Conservation (phyloP, 2,888 invertebrate genomes). For the Latrodectus elegans region DNA sequence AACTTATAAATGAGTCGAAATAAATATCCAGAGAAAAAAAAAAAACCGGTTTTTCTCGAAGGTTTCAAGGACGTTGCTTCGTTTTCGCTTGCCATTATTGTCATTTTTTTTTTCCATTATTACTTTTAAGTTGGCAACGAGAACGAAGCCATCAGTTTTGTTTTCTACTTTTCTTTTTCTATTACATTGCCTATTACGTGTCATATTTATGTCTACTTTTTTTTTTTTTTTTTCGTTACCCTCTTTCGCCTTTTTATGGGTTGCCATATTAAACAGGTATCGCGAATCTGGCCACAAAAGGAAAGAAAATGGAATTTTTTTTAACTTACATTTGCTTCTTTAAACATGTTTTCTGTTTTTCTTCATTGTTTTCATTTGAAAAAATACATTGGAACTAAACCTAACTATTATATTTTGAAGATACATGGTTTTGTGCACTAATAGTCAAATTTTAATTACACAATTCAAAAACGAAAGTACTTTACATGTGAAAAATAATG, state of each 20-base stretch:
- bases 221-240: constrained; percentile 49
- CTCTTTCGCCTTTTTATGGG: constrained; percentile 55
- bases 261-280: neutral
- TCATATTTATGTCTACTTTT: constrained; percentile 14
- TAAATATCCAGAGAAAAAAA: constrained; percentile 7
- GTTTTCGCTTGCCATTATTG: constrained; percentile 37
- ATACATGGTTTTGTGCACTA: too few relatives aligned
- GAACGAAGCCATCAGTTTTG: neutral
- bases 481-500: too few relatives aligned
- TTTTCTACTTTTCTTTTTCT: constrained; percentile 17
- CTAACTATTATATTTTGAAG: too few relatives aligned
- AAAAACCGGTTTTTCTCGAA: constrained; percentile 50
- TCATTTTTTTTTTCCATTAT: constrained; percentile 20
- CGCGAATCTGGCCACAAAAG: too few relatives aligned
- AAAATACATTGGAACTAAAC: too few relatives aligned
- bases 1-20: constrained; percentile 19
- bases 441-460: too few relatives aligned
- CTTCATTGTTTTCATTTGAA: too few relatives aligned
- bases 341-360: too few relatives aligned
- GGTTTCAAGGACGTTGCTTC: constrained; percentile 54
- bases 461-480: too few relatives aligned
- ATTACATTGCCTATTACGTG: constrained; percentile 43
- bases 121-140: neutral
- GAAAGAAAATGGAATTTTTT: too few relatives aligned
- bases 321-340: too few relatives aligned